Conservation (phyloP, 2,888 invertebrate species). For the Phymatocera aterrima region DNA sequence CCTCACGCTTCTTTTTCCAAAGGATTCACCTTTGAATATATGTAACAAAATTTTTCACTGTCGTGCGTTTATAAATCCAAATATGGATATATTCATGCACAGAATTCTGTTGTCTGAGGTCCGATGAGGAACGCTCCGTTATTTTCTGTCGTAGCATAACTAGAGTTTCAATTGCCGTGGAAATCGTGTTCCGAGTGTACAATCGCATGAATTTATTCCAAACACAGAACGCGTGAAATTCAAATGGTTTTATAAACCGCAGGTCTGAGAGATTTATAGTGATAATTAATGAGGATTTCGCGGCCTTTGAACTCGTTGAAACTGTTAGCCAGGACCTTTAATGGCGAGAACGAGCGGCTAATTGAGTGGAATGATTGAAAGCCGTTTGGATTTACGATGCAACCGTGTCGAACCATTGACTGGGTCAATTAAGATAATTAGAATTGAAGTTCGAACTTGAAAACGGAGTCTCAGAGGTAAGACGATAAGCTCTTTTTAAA, state of each 20-base stretch:
- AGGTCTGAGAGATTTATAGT: not conserved
- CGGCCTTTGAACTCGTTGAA: not conserved
- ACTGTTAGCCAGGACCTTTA: not conserved
- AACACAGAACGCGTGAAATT: not conserved
- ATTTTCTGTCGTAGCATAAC: too few species aligned
- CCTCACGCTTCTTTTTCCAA: not conserved
- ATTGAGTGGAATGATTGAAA: conserved; percentile 19
- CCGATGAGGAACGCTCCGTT: too few species aligned
- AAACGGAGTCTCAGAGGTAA: not conserved
- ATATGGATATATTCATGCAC: not conserved
- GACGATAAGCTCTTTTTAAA: conserved; percentile 28
- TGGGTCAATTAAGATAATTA: conserved; percentile 40
- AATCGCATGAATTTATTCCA: not conserved
- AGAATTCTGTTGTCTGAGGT: not conserved
- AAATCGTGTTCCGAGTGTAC: too few species aligned
- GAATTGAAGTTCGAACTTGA: conserved; percentile 1
- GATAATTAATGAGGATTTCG: not conserved
- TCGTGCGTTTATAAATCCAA: not conserved
- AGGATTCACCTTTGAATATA: not conserved
- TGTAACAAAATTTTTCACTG: not conserved
- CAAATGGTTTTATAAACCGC: not conserved
- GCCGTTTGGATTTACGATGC: not conserved
- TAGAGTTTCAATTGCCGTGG: too few species aligned
- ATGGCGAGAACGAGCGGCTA: not conserved
- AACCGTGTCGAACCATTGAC: not conserved